These are phyloP conservation scores for Columba livia DNA, from an alignment of 2,113 vertebrate genomes.

Conservation along the genomic window DNA sequence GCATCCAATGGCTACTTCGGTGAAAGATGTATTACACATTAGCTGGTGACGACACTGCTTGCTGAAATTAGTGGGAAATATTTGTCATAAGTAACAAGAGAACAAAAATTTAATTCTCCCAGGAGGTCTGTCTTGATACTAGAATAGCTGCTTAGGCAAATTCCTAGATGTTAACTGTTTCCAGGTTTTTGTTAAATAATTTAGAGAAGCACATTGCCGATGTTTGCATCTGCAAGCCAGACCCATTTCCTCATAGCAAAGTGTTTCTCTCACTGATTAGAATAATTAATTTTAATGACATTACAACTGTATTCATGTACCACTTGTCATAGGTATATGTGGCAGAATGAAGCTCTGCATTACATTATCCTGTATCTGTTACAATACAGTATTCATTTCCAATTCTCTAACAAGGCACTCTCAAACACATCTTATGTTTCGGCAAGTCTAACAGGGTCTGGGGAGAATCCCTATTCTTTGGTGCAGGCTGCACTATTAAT, in stretches of 20 bases:
- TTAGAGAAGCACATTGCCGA: neutral
- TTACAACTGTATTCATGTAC: neutral
- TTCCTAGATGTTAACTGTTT: constrained; percentile 72
- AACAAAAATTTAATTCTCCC: constrained; percentile 68
- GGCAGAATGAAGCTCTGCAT: neutral
- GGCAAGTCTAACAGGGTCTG: neutral
- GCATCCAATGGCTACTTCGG: neutral
- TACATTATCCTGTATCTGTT: neutral
- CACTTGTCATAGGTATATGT: neutral
- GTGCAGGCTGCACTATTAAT: neutral
- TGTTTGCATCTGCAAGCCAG: neutral
- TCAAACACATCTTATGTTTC: neutral
- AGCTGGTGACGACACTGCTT: constrained; percentile 66
- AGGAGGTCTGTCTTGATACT: constrained; percentile 56
- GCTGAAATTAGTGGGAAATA: constrained; percentile 70
- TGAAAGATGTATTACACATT: constrained; percentile 68
- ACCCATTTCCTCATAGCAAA: neutral
- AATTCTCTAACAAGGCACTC: neutral
- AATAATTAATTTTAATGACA: constrained; percentile 45
- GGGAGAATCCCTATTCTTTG: neutral
- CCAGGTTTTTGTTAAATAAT: constrained; percentile 26
- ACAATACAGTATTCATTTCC: neutral
- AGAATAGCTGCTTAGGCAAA: constrained; percentile 70
- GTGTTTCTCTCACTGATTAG: neutral
- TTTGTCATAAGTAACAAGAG: constrained; percentile 63